These are phyloP conservation scores for Brachyhypopomus gauderio DNA, from an alignment of 2,113 vertebrate species.

Conservation along the genomic window DNA sequence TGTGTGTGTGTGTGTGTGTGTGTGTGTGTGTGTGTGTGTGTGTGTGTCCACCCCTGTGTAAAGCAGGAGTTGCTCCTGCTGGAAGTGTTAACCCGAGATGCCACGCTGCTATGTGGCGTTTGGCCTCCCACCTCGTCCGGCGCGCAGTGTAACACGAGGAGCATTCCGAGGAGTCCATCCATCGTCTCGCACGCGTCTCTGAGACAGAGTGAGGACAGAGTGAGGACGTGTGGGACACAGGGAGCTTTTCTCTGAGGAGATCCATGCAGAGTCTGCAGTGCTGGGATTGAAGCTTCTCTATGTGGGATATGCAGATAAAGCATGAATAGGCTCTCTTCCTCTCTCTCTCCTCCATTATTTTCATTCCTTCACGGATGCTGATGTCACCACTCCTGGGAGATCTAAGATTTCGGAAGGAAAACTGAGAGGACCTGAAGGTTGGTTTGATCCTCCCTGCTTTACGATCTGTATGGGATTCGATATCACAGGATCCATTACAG, in stretches of 20 bases:
- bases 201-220: conserved; percentile 5
- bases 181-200: not conserved
- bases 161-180: too few relatives aligned
- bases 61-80: conserved; percentile 52
- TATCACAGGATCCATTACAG: conserved; percentile 1
- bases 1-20: not conserved
- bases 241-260: not conserved
- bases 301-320: conserved; percentile 28
- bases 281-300: conserved; percentile 46
- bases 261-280: conserved; percentile 1
- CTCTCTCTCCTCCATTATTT: not conserved
- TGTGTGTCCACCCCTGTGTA: conserved; percentile 30
- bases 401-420: conserved; percentile 23
- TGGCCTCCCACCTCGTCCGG: not conserved
- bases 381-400: conserved; percentile 15
- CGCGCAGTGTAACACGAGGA: not conserved
- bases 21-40: too few relatives aligned
- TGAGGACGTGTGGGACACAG: not conserved
- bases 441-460: not conserved
- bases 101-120: conserved; percentile 35
- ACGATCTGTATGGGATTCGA: conserved; percentile 16
- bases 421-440: conserved; percentile 18
- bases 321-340: not conserved
- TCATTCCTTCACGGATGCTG: conserved; percentile 11
- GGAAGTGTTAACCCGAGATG: conserved; percentile 57